Evolutionary conservation across 2,113 vertebrate genomes (phyloP).

Genomic region (Chrysemys picta): DNA sequence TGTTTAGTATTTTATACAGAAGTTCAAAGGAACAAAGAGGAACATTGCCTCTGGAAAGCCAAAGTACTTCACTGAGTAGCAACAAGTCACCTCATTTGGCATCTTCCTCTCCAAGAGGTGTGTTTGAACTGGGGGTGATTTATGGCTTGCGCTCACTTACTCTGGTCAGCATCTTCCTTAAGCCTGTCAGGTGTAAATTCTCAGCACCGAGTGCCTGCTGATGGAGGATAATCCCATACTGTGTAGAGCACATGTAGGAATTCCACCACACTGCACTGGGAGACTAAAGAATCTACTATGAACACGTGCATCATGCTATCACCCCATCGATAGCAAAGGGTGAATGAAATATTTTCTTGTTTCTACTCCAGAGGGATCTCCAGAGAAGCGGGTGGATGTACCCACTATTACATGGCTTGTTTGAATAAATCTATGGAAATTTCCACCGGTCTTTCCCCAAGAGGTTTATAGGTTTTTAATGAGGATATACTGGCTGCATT

Average conservation of each 20-base stretch:
- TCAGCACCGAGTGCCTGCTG: background rate
- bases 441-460: background rate
- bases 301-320: background rate
- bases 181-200: background rate
- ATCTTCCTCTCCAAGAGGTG: background rate
- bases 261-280: background rate
- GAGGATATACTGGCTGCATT: background rate
- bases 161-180: background rate
- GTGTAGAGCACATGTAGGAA: background rate
- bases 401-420: background rate
- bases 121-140: background rate
- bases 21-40: background rate
- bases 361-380: background rate
- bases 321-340: background rate
- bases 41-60: background rate
- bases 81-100: background rate
- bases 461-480: background rate
- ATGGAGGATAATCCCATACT: background rate
- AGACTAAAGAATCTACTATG: background rate
- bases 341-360: background rate
- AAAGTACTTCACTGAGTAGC: background rate
- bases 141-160: background rate
- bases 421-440: background rate
- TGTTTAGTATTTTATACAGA: background rate
- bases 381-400: background rate